phyloP scores from a whole-genome alignment of 2,888 invertebrate genomes.

The Vanessa cardui region DNA sequence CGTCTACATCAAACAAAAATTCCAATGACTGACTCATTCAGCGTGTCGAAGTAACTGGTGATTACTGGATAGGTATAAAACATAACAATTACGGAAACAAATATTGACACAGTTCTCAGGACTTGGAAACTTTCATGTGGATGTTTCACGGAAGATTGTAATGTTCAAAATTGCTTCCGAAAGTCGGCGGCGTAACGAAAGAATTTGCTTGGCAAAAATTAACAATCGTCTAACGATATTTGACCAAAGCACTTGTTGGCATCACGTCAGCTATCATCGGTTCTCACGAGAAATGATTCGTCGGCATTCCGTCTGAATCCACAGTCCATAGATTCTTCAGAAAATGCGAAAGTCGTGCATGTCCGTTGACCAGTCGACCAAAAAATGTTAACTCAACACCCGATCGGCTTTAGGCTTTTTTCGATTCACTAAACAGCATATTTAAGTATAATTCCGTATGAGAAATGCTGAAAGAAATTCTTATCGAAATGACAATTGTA shows the following conservation, averaged over 20 bases:
- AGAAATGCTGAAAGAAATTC: conserved; percentile 17
- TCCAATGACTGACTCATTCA: conserved; percentile 30
- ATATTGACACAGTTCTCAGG: conserved; percentile 72
- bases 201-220: conserved; percentile 77
- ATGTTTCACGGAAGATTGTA: conserved; percentile 48
- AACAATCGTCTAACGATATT: conserved; percentile 71
- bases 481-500: neutral
- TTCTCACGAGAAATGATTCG: conserved; percentile 80
- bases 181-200: conserved; percentile 73
- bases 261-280: conserved; percentile 52
- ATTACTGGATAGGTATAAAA: conserved; percentile 43
- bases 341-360: conserved; percentile 81
- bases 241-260: conserved; percentile 63
- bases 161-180: conserved; percentile 67
- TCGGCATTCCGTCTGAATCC: conserved; percentile 65
- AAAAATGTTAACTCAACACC: conserved; percentile 68
- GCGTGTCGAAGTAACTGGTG: conserved; percentile 31
- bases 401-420: conserved; percentile 60
- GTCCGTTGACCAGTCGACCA: conserved; percentile 68
- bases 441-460: conserved; percentile 19
- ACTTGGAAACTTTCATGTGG: conserved; percentile 53
- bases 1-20: conserved; percentile 7
- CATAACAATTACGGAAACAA: conserved; percentile 49
- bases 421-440: conserved; percentile 52
- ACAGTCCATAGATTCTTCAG: conserved; percentile 66